A percentile compares a stretch with the other conserved stretches of the same genome.
These are phyloP conservation scores for Barnardius zonarius DNA, from an alignment of 2,113 vertebrate species.

Conservation along the genomic window DNA sequence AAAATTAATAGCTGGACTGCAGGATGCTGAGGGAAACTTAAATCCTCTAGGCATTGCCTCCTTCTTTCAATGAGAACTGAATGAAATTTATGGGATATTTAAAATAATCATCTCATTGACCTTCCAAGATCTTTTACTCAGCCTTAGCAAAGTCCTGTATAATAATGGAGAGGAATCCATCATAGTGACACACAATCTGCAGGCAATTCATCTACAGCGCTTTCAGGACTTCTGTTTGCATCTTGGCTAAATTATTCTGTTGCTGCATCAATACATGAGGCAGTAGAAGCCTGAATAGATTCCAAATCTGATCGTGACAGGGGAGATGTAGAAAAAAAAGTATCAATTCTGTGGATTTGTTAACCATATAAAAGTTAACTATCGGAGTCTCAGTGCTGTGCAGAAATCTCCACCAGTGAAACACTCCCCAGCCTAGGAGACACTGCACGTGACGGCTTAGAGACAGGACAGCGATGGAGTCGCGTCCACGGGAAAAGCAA, in stretches of 20 bases:
- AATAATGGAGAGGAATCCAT: slow-evolving; percentile 1
- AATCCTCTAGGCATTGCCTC: not conserved
- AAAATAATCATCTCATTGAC: slow-evolving; percentile 8
- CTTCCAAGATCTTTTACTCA: slow-evolving; percentile 14
- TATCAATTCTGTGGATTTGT: not conserved
- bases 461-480: not conserved
- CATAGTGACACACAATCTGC: not conserved
- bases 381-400: not conserved
- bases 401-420: not conserved
- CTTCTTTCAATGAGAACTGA: not conserved
- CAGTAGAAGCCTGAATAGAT: not conserved
- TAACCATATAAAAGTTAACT: not conserved
- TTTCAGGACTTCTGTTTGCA: not conserved
- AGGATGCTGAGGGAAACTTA: not conserved
- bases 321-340: not conserved
- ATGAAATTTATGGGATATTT: not conserved
- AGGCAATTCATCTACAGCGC: not conserved
- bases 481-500: not conserved
- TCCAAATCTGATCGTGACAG: not conserved
- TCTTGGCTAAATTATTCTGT: not conserved
- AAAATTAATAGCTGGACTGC: not conserved
- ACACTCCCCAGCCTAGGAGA: not conserved
- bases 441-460: not conserved
- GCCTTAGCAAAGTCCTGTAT: not conserved
- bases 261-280: not conserved